A percentile compares a stretch with the other conserved stretches of the same genome.
Conservation (phyloP, 92 coral and sea anemone species). For the Virgularia gustaviana region DNA sequence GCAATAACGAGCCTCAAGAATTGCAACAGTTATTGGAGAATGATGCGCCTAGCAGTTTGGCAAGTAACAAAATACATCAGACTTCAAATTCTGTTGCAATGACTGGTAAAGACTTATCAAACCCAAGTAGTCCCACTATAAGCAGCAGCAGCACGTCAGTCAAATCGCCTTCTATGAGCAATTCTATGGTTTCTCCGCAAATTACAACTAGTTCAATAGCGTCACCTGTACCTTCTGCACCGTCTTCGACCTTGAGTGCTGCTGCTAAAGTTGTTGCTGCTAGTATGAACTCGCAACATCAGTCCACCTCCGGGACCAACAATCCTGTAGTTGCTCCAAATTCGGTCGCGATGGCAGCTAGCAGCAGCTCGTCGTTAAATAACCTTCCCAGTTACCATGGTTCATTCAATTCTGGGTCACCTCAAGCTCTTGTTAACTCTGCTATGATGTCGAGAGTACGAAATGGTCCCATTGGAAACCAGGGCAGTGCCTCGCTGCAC, state of each 20-base stretch:
- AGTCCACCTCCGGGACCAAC: conserved; percentile 75
- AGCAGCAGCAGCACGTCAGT: conserved; percentile 75
- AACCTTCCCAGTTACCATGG: conserved; percentile 48
- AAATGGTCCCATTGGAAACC: conserved; percentile 29
- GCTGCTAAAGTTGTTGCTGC: too few species aligned
- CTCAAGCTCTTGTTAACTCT: conserved; percentile 66
- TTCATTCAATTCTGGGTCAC: conserved; percentile 61
- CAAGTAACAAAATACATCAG: conserved; percentile 71
- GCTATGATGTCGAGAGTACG: conserved; percentile 31
- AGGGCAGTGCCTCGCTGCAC: conserved; percentile 17
- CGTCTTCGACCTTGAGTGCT: conserved; percentile 81
- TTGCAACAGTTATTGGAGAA: conserved; percentile 98
- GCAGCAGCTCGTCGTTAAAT: conserved; percentile 74
- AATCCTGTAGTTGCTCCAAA: conserved; percentile 85
- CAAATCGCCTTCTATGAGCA: conserved; percentile 77
- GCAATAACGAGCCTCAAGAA: conserved; percentile 68
- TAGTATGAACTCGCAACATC: conserved; percentile 58
- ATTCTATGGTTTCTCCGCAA: conserved; percentile 89
- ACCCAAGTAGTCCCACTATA: conserved; percentile 90
- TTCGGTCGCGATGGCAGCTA: conserved; percentile 77
- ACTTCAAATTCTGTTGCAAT: conserved; percentile 67
- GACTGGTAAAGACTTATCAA: conserved; percentile 76
- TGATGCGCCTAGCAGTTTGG: conserved; percentile 69
- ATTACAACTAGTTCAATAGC: conserved; percentile 93
- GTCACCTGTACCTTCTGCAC: conserved; percentile 94